Evolutionary conservation across 2,888 invertebrate genomes (phyloP).

Genomic region (Acrocyrtus sp.): DNA sequence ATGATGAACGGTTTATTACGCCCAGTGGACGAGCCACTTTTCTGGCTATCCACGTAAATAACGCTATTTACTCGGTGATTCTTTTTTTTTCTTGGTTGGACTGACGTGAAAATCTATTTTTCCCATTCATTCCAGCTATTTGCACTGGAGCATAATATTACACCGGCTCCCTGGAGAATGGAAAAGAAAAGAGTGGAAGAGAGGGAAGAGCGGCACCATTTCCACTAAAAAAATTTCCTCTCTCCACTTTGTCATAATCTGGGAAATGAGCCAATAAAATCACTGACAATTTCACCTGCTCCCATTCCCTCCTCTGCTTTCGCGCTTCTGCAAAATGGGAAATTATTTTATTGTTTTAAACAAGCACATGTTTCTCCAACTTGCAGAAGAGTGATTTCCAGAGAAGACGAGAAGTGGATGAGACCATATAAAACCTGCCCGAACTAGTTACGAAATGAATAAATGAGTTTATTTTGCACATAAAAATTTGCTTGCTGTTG

Average conservation of each 20-base stretch:
- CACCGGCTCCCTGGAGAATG: too few species aligned
- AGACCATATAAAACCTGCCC: background rate
- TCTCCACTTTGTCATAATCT: conserved; percentile 35
- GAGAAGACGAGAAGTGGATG: background rate
- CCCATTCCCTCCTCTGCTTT: background rate
- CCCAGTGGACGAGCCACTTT: conserved; percentile 20
- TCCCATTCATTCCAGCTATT: background rate
- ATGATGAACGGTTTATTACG: conserved; percentile 18
- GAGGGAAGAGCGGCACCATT: background rate
- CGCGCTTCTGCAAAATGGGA: background rate
- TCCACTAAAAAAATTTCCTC: background rate
- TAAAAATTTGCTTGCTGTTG: background rate
- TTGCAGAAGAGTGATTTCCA: background rate
- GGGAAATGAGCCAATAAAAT: conserved; percentile 46
- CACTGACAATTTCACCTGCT: conserved; percentile 37
- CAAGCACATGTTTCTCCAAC: too few species aligned
- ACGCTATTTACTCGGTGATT: background rate
- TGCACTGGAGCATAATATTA: too few species aligned
- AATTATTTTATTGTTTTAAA: conserved; percentile 3
- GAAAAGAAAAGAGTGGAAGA: too few species aligned
- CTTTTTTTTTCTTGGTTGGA: background rate
- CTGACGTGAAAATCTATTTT: too few species aligned
- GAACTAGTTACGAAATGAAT: background rate
- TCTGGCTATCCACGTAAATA: too few species aligned
- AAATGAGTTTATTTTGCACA: background rate